Base-by-base conservation (phyloP, 1,140 invertebrate genomes). In the Oncopodura yosiiana region DNA sequence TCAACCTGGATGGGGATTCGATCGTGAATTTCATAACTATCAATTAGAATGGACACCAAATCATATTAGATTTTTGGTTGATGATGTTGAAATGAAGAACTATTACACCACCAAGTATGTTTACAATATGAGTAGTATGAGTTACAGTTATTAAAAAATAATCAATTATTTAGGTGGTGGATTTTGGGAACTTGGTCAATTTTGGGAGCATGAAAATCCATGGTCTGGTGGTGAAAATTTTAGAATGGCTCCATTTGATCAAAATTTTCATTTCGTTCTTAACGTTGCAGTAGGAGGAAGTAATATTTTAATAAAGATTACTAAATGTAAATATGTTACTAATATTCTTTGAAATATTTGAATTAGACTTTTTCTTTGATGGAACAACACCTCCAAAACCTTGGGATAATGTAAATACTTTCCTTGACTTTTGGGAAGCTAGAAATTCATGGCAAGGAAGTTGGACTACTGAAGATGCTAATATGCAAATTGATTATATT, bases 401-500 rank as follows among this genome's bases (percentile, higher is more conserved):
- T n/a, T n/a, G n/a, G n/a, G n/a, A n/a, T n/a, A n/a, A n/a, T n/a
- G n/a, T n/a, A n/a, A n/a, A n/a, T n/a, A 73, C 72, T 46, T 68
- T 71, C 62, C 39, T 70, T 9, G 66, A 72, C 11, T 80, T 86
- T 70, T 83, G 81, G 78, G 66, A 74, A 9, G 69, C 72, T 27
- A 68, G 70, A 32, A 60, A 72, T 29, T 46, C 68, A 4, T 84
- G 82, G 81, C 60, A 73, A 19, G 65, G 71, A 4, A 80, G 76
- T 0, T 85, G 81, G 82, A 59, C 67, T 26, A 66, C 65, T 4
- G 68, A 73, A 19, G 72, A 69, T 29, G 69, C 74, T 0, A 70
- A 75, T 38, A 66, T 84, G 30, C 63, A 77, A 54, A 71, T 84
- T 1, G 79, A 83, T 63, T 79, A 78, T 62, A 69, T 83, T 0